Evolutionary conservation across 2,113 vertebrate species (phyloP).

Genomic region (Siniperca knerii): DNA sequence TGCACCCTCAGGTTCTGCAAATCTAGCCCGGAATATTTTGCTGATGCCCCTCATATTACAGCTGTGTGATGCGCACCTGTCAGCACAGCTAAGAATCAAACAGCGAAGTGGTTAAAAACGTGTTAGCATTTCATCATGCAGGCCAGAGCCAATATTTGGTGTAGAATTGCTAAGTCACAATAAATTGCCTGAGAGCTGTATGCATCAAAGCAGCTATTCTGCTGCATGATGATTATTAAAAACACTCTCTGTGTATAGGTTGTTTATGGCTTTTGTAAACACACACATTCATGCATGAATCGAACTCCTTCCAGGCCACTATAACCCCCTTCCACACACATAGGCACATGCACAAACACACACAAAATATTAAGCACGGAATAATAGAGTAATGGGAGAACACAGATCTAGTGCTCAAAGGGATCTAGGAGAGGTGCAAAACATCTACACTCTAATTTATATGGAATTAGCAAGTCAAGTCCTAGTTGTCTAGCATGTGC

Average conservation of each 20-base stretch:
- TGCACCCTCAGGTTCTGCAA: constrained; percentile 34
- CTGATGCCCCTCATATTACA: constrained; percentile 37
- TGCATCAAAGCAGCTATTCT: constrained; percentile 41
- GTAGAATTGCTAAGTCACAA: constrained; percentile 26
- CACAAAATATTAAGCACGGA: constrained; percentile 16
- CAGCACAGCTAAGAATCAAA: constrained; percentile 49
- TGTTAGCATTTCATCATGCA: constrained; percentile 27
- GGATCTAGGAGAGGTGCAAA: constrained; percentile 35
- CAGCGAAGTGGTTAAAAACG: constrained; percentile 29
- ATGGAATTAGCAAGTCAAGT: constrained; percentile 30
- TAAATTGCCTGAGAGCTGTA: constrained; percentile 25
- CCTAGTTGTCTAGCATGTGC: not conserved
- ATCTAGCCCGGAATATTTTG: constrained; percentile 27
- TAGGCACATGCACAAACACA: not conserved
- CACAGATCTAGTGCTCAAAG: constrained; percentile 26
- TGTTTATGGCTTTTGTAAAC: constrained; percentile 31
- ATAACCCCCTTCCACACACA: not conserved
- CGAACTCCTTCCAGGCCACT: constrained; percentile 7
- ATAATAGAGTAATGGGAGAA: constrained; percentile 28
- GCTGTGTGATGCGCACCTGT: constrained; percentile 49
- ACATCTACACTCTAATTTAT: constrained; percentile 40
- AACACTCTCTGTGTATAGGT: not conserved
- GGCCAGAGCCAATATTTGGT: constrained; percentile 38
- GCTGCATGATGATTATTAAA: constrained; percentile 39
- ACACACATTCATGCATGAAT: constrained; percentile 8